Evolutionary conservation across 2,888 invertebrate genomes (phyloP), one percentile per base, ranked within the genome.

Genomic region (Amphimallon solstitiale): DNA sequence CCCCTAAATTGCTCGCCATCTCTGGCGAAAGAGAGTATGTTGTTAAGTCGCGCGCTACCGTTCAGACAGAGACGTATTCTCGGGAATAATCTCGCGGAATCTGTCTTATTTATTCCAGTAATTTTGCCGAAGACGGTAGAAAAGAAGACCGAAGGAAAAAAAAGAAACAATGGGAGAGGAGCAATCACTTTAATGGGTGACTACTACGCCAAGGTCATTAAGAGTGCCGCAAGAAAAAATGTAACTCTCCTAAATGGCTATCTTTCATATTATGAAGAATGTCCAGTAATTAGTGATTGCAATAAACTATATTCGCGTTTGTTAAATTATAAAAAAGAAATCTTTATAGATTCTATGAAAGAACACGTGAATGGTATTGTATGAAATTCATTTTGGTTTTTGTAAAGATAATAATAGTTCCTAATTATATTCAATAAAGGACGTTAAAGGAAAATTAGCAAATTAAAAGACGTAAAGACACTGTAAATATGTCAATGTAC

Each of bases 21-120:
- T 52, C 63, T 43, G 15, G 29, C n/a, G 9, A 29, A 29, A 29
- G 29, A 29, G 43, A 63, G 63, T 64, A 64, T 64, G 54, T 64
- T 19, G 63, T 64, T 64, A 64, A 64, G 4, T 19, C 29, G 23
- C 37, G 29, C 21, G 29, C 35, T 21, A n/a, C n/a, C n/a, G n/a
- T n/a, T n/a, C 12, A 63, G 63, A 64, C 63, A 54, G 45, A 64
- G 63, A 64, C 56, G 54, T 64, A 46, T 64, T 54, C 54, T 64
- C 63, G 52, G 46, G 63, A 64, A 64, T 64, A 64, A 54, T 52
- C 63, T 46, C 63, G 63, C 52, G 63, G 63, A 64, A 64, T 64
- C 45, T 45, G 46, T 40, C 46, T 56, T 64, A 64, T 64, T 64
- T 64, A 64, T 64, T 64, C 52, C 63, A 46, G 63, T 35, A 64